phyloP scores from a whole-genome alignment of 2,113 vertebrate species.

The Mastomys coucha region DNA sequence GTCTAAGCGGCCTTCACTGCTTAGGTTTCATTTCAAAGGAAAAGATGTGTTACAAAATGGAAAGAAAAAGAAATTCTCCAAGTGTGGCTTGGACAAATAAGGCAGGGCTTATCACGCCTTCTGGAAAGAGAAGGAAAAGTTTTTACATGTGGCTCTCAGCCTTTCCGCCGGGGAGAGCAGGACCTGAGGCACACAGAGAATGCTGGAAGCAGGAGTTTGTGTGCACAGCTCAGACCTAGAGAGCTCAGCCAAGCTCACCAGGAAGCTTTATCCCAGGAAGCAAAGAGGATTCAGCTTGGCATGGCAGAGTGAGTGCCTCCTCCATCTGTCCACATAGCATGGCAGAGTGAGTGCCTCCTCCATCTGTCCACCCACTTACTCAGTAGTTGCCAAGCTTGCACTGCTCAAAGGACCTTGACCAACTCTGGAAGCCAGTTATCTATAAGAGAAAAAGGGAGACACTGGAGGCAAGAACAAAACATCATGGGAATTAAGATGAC shows the following conservation, averaged over 20 bases:
- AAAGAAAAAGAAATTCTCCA: neutral
- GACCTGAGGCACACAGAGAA: neutral
- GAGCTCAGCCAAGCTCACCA: neutral
- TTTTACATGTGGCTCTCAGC: neutral
- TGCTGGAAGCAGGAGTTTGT: neutral
- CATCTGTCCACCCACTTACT: neutral
- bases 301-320: neutral
- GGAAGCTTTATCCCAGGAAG: neutral
- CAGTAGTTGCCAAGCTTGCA: neutral
- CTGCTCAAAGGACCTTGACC: neutral
- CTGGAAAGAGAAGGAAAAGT: neutral
- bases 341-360: neutral
- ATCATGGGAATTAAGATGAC: neutral
- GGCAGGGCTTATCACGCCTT: neutral
- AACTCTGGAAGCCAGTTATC: neutral
- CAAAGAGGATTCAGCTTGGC: neutral
- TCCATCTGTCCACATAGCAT: too few species aligned
- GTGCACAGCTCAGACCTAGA: neutral
- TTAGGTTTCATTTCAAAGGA: slow-evolving; percentile 55
- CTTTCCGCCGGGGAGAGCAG: neutral
- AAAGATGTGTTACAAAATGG: slow-evolving; percentile 31
- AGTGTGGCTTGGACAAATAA: slow-evolving; percentile 8
- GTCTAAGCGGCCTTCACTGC: neutral
- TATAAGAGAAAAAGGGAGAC: neutral
- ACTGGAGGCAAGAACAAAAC: neutral